phyloP scores from a whole-genome alignment of 2,888 invertebrate species.

The Troglohyphantes excavatus region DNA sequence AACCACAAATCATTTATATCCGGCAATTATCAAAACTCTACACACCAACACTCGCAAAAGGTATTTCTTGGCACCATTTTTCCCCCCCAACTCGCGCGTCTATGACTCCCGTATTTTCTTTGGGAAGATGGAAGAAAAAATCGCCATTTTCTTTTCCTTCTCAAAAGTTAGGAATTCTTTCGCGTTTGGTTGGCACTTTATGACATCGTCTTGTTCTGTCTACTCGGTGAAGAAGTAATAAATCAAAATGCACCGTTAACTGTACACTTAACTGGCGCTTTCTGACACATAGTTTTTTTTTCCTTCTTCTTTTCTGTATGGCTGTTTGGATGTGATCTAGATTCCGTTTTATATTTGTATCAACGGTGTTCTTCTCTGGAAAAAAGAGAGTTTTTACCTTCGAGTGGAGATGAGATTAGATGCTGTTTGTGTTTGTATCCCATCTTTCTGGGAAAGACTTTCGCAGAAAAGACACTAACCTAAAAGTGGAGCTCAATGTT shows the following conservation, averaged over 20 bases:
- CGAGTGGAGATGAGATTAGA: background rate
- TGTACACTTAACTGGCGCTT: conserved; percentile 45
- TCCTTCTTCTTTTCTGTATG: background rate
- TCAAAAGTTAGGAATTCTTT: conserved; percentile 51
- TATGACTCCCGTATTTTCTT: conserved; percentile 26
- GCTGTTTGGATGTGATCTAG: background rate
- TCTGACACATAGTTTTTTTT: conserved; percentile 4
- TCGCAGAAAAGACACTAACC: conserved; percentile 54
- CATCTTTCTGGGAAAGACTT: background rate
- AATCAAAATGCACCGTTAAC: conserved; percentile 67
- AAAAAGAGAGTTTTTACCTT: background rate
- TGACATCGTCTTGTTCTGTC: conserved; percentile 52
- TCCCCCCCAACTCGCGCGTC: background rate
- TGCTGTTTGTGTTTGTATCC: conserved; percentile 18
- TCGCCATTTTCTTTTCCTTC: conserved; percentile 23
- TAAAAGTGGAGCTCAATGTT: conserved; percentile 15
- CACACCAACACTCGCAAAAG: conserved; percentile 29
- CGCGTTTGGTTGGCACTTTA: conserved; percentile 43
- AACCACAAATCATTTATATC: conserved; percentile 38
- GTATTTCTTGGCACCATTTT: conserved; percentile 56
- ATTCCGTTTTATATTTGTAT: conserved; percentile 55
- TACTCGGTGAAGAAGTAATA: conserved; percentile 51
- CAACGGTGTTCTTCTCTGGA: background rate
- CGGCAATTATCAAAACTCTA: conserved; percentile 43
- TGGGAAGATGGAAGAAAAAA: background rate